Evolutionary conservation across 2,113 vertebrate species (phyloP).

Genomic region (Xenopus laevis): DNA sequence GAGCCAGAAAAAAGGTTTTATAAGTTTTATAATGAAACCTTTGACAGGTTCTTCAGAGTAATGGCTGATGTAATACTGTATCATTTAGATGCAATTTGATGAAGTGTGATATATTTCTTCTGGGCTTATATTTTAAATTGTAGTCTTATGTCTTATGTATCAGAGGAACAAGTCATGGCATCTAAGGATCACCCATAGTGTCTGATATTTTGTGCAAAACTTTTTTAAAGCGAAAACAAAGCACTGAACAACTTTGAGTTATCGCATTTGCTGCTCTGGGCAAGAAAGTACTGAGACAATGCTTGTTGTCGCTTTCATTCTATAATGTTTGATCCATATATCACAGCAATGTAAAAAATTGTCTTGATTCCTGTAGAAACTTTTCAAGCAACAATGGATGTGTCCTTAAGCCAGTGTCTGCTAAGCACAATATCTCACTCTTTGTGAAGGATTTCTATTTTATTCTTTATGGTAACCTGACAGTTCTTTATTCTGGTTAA

Average conservation of each 20-base stretch:
- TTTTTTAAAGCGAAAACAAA: background rate
- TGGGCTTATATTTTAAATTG: background rate
- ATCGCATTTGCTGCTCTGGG: background rate
- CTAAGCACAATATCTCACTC: too few relatives aligned
- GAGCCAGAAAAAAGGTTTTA: conserved; percentile 3
- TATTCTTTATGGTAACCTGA: too few relatives aligned
- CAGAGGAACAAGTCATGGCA: background rate
- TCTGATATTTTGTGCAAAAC: background rate
- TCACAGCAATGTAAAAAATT: background rate
- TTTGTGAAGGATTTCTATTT: too few relatives aligned
- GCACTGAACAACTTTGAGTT: background rate
- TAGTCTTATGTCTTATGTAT: background rate
- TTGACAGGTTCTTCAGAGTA: conserved; percentile 21
- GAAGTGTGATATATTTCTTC: conserved; percentile 9
- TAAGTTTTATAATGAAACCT: conserved; percentile 31
- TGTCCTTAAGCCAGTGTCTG: background rate
- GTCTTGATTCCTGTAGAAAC: background rate
- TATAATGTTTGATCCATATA: background rate
- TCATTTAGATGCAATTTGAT: conserved; percentile 8
- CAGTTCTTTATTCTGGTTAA: too few relatives aligned
- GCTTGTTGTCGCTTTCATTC: background rate
- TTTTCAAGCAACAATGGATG: background rate
- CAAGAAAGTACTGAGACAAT: background rate
- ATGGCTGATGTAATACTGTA: conserved; percentile 6
- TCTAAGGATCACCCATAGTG: background rate